Evolutionary conservation across 2,113 vertebrate species (phyloP).

Genomic region (Pseudorectes ferrugineus): DNA sequence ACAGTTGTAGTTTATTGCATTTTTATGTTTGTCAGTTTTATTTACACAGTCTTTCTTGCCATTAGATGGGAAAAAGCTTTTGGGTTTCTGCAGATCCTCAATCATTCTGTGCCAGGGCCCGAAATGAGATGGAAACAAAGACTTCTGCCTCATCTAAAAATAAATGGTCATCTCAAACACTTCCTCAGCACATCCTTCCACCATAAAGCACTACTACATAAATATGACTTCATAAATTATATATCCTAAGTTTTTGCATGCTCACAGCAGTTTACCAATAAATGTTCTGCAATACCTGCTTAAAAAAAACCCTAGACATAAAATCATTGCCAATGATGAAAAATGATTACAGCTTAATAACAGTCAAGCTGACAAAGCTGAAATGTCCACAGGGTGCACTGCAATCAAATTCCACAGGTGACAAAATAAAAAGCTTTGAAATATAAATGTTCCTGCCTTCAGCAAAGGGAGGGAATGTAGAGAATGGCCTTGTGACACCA

Average conservation of each 20-base stretch:
- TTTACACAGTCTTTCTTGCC: constrained; percentile 28
- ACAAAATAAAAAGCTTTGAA: constrained; percentile 29
- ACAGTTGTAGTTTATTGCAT: constrained; percentile 17
- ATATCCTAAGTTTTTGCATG: background rate
- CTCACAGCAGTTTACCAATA: constrained; percentile 40
- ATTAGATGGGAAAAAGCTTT: background rate
- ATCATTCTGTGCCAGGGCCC: background rate
- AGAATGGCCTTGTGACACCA: background rate
- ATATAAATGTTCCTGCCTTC: background rate
- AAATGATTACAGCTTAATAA: constrained; percentile 30
- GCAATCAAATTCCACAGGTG: background rate
- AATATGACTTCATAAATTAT: constrained; percentile 43
- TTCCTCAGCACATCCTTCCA: constrained; percentile 27
- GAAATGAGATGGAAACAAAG: constrained; percentile 16
- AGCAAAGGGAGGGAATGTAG: background rate
- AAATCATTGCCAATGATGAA: constrained; percentile 22
- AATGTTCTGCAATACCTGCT: background rate
- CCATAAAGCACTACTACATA: constrained; percentile 24
- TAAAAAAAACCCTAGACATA: background rate
- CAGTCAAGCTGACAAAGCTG: constrained; percentile 40
- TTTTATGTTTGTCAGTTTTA: constrained; percentile 48
- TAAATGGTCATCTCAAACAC: background rate
- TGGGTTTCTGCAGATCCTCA: constrained; percentile 21
- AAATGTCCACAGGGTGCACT: background rate
- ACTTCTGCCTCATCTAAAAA: constrained; percentile 35